Conservation (phyloP, 2,113 vertebrate genomes). For the Hydrochoerus hydrochaeris region DNA sequence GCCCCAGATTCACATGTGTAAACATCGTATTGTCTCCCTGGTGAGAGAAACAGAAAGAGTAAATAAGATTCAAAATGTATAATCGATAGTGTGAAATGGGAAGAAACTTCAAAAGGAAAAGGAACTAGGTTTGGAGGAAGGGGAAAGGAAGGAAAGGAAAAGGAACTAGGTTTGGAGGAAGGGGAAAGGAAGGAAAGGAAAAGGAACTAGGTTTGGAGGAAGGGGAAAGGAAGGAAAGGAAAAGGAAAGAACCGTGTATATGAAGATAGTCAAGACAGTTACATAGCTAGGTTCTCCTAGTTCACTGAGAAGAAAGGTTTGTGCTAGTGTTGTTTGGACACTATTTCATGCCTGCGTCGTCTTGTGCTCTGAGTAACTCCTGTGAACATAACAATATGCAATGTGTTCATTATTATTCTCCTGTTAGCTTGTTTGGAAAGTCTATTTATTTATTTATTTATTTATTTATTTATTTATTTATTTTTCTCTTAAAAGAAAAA, state of each 20-base stretch:
- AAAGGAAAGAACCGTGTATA: background rate
- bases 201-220: background rate
- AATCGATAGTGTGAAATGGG: background rate
- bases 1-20: background rate
- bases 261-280: too few species aligned
- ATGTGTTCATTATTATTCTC: background rate
- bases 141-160: too few species aligned
- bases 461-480: too few species aligned
- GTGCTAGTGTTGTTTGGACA: background rate
- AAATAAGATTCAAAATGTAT: background rate
- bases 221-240: background rate
- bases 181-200: too few species aligned
- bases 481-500: background rate
- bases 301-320: background rate
- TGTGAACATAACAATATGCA: background rate
- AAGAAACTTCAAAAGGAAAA: too few species aligned
- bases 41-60: background rate
- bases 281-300: background rate
- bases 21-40: background rate
- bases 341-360: background rate
- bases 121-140: too few species aligned
- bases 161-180: too few species aligned
- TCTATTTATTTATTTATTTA: too few species aligned
- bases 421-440: background rate
- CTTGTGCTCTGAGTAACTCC: background rate